phyloP scores from a whole-genome alignment of 2,797 vertebrate genomes.

The Neosilurus mollespiculum region DNA sequence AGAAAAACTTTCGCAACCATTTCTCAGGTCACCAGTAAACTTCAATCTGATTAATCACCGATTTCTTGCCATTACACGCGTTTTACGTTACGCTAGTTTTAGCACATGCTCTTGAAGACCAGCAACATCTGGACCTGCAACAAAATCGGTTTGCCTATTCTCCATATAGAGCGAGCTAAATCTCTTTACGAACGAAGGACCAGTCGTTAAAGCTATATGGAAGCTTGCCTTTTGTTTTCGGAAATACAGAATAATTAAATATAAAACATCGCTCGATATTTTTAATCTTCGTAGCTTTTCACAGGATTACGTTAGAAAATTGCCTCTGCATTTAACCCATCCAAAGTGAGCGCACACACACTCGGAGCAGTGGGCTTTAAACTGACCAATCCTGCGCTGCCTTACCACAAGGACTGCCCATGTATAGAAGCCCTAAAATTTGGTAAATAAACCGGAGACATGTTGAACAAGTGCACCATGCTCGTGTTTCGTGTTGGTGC shows the following conservation, averaged over 20 bases:
- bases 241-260: background rate
- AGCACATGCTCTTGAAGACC: too few species aligned
- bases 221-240: background rate
- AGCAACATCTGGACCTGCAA: background rate
- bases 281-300: background rate
- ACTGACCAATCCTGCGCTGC: too few species aligned
- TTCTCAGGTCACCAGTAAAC: background rate
- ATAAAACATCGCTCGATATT: background rate
- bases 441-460: too few species aligned
- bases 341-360: too few species aligned
- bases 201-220: background rate
- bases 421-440: too few species aligned
- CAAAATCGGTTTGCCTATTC: background rate
- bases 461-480: too few species aligned
- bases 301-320: background rate
- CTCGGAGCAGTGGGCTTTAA: too few species aligned
- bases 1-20: background rate
- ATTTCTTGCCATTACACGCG: background rate
- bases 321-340: too few species aligned
- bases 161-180: background rate
- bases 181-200: background rate
- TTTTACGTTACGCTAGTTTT: too few species aligned
- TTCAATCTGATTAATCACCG: background rate
- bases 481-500: too few species aligned
- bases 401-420: too few species aligned